phyloP scores from a whole-genome alignment of 2,888 invertebrate species.

The Melolontha melolontha region DNA sequence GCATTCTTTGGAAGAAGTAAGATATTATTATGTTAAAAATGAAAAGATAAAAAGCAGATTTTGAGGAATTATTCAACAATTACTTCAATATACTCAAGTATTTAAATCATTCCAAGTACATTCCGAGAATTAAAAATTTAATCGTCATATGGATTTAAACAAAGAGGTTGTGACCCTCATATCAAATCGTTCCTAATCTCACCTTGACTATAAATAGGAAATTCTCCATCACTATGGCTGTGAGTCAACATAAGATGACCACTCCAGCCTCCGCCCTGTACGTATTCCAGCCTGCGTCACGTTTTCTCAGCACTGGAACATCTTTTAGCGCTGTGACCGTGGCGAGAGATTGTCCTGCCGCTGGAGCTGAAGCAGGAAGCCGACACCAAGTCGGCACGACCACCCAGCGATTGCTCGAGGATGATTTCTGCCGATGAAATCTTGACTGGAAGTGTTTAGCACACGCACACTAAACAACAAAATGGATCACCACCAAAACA shows the following conservation, averaged over 20 bases:
- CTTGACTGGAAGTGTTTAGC: neutral
- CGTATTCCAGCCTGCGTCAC: conserved; percentile 65
- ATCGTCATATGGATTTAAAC: conserved; percentile 1
- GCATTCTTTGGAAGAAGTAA: too few relatives aligned
- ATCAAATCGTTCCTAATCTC: conserved; percentile 52
- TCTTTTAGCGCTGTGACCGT: conserved; percentile 28
- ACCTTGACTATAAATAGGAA: conserved; percentile 86
- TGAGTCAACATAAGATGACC: conserved; percentile 77
- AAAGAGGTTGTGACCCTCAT: neutral
- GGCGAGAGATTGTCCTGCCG: conserved; percentile 11
- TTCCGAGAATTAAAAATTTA: too few relatives aligned
- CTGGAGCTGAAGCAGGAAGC: conserved; percentile 17
- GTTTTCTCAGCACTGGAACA: conserved; percentile 29
- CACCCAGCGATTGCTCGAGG: conserved; percentile 11
- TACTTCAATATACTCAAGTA: too few relatives aligned
- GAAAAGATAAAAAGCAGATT: too few relatives aligned
- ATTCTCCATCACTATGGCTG: conserved; percentile 88
- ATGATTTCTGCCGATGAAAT: conserved; percentile 22
- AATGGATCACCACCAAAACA: conserved; percentile 33
- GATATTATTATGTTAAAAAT: too few relatives aligned
- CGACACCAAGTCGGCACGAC: conserved; percentile 27
- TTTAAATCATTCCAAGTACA: too few relatives aligned
- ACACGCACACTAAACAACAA: conserved; percentile 19
- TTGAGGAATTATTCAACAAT: too few relatives aligned
- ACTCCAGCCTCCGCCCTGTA: conserved; percentile 46